Conservation (phyloP, 2,888 invertebrate species). For the Ecliptopera silaceata region DNA sequence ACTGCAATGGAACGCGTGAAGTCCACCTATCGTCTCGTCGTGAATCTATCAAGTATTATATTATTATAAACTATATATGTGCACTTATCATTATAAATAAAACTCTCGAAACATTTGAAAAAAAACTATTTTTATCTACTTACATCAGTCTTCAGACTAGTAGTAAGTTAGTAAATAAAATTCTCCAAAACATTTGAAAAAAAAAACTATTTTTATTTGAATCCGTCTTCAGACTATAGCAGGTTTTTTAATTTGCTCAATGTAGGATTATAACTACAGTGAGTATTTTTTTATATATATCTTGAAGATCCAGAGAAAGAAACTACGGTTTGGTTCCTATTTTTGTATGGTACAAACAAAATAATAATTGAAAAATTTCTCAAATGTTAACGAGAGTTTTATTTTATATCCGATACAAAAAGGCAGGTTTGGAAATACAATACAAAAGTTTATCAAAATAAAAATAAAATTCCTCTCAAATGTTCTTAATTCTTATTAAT, state of each 20-base stretch:
- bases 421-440: conserved; percentile 14
- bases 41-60: conserved; percentile 40
- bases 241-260: too few species aligned
- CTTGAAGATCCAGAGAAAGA: too few species aligned
- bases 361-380: too few species aligned
- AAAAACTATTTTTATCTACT: neutral
- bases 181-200: neutral
- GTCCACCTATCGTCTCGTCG: conserved; percentile 33
- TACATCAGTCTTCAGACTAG: too few species aligned
- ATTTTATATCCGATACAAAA: neutral
- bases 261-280: too few species aligned
- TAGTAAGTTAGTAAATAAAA: too few species aligned
- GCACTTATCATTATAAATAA: neutral
- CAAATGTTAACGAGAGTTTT: conserved; percentile 10
- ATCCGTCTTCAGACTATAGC: too few species aligned
- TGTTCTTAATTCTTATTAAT: conserved; percentile 1
- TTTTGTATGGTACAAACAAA: too few species aligned
- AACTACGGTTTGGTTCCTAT: too few species aligned
- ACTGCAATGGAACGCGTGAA: conserved; percentile 71
- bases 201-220: neutral
- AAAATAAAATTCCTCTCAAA: neutral
- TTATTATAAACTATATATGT: neutral
- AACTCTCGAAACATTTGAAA: neutral
- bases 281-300: too few species aligned
- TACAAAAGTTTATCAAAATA: neutral